A percentile compares a stretch with the other conserved stretches of the same genome.
Conservation (phyloP, 2,888 invertebrate genomes). For the Tribolium freemani region DNA sequence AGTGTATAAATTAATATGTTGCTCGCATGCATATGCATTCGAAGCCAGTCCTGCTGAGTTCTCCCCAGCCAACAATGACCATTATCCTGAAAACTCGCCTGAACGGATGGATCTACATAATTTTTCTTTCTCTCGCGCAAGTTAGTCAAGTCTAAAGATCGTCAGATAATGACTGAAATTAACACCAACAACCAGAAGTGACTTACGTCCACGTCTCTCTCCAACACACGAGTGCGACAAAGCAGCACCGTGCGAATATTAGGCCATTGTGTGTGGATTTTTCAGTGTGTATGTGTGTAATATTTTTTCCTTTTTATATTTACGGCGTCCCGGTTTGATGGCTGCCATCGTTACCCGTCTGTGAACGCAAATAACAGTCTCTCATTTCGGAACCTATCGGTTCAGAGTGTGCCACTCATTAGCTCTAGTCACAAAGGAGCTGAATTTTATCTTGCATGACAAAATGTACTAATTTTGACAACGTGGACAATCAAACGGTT, state of each 20-base stretch:
- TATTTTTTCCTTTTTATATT: slow-evolving; percentile 60
- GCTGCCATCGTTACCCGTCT: slow-evolving; percentile 65
- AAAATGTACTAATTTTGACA: slow-evolving; percentile 21
- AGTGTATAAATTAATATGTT: slow-evolving; percentile 70
- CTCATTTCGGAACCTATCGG: slow-evolving; percentile 51
- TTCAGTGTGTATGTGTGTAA: slow-evolving; percentile 49
- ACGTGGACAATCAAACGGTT: background rate
- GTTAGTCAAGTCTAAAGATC: slow-evolving; percentile 70
- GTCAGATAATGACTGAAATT: slow-evolving; percentile 69
- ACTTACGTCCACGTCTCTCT: slow-evolving; percentile 53
- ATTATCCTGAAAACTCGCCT: slow-evolving; percentile 55
- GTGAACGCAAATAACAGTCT: slow-evolving; percentile 65
- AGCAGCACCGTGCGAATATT: slow-evolving; percentile 54
- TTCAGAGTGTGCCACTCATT: slow-evolving; percentile 9
- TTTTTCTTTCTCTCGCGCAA: slow-evolving; percentile 69
- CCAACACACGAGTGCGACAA: slow-evolving; percentile 41
- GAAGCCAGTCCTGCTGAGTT: slow-evolving; percentile 55
- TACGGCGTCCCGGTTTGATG: slow-evolving; percentile 66
- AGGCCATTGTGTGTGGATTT: slow-evolving; percentile 60
- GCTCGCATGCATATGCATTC: slow-evolving; percentile 70
- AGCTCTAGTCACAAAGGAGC: background rate
- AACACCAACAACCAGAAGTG: slow-evolving; percentile 65
- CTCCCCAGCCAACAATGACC: slow-evolving; percentile 63
- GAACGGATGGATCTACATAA: slow-evolving; percentile 65
- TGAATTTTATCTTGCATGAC: slow-evolving; percentile 15